Conservation (phyloP, 1,140 invertebrate species). For the Vollenhovia emeryi region DNA sequence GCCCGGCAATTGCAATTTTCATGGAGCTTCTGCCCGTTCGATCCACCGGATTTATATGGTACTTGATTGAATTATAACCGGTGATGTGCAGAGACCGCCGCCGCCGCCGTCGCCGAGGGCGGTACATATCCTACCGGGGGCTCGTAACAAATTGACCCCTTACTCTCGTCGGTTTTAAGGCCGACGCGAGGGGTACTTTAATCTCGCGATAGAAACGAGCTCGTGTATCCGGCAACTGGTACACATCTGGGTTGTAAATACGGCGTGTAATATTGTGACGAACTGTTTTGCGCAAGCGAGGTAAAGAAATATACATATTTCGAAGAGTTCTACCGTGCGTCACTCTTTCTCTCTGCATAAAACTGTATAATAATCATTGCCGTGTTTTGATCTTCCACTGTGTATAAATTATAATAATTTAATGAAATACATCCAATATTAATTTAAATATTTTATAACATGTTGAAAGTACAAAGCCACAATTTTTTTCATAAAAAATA, state of each 20-base stretch:
- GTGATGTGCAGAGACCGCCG: slow-evolving; percentile 39
- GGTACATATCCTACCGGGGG: background rate
- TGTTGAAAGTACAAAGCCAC: background rate
- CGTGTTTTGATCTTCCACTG: background rate
- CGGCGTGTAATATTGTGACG: background rate
- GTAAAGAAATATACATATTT: slow-evolving; percentile 7
- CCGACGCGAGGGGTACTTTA: slow-evolving; percentile 13
- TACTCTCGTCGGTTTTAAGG: slow-evolving; percentile 28
- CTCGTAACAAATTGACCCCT: slow-evolving; percentile 60
- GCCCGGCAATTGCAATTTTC: slow-evolving; percentile 63
- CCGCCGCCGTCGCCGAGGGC: background rate
- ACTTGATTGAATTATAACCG: slow-evolving; percentile 68
- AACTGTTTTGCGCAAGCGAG: background rate
- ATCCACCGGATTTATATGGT: slow-evolving; percentile 45
- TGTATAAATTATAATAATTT: background rate
- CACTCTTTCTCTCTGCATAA: background rate
- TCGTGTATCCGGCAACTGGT: background rate
- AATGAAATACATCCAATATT: background rate
- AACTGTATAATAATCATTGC: background rate
- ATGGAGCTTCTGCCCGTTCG: slow-evolving; percentile 41
- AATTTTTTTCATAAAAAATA: background rate
- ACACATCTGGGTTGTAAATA: background rate
- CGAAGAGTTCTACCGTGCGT: background rate
- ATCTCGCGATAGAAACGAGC: slow-evolving; percentile 18
- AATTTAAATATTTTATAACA: background rate